Base-by-base conservation (phyloP, 2,888 invertebrate genomes). In the Sphaerophoria rueppellii region DNA sequence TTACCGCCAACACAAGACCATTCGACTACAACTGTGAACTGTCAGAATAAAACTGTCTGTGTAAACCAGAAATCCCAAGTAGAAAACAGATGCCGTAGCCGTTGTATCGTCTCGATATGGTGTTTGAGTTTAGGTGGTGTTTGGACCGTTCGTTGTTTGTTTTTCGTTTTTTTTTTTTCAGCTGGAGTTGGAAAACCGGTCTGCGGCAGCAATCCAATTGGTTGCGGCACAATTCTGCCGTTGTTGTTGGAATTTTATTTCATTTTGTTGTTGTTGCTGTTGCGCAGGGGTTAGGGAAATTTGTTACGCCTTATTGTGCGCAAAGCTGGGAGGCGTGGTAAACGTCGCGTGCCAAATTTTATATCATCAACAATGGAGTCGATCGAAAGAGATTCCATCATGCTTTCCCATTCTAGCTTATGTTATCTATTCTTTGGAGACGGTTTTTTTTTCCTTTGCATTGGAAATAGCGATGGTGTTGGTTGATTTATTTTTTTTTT, bases 1-100 rank as follows among this genome's bases (percentile, higher is more conserved):
- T 69, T 52, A 81, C 83, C 83, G 79, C 75, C 83, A 83, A 83
- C 76, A 85, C 80, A 81, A 85, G 81, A 85, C 73, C 85, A 65
- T 77, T 85, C 81, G 85, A 85, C 70, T 24, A 24, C 24, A 24
- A 24, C 24, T 24, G 24, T 24, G 24, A 24, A 24, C 24, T 73
- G 81, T 77, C 85, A 81, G 73, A 81, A 70, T 46, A 73, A 85
- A 79, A 69, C 76, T 70, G 80, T 65, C 70, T 70, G 70, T 70
- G 73, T 12, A 73, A 73, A 65, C 63, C 60, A 60, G 16, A n/a
- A 60, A 37, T 6, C 85, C 43, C 24, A 63, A 73, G 65, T 81
- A 77, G 63, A 85, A 58, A 46, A 71, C 85, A 80, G 85, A 85
- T 77, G 85, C 85, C 73, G 70, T 46, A 34, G 65, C 55, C 37